Conservation (phyloP, 2,888 invertebrate species). For the Itoplectis maculator region DNA sequence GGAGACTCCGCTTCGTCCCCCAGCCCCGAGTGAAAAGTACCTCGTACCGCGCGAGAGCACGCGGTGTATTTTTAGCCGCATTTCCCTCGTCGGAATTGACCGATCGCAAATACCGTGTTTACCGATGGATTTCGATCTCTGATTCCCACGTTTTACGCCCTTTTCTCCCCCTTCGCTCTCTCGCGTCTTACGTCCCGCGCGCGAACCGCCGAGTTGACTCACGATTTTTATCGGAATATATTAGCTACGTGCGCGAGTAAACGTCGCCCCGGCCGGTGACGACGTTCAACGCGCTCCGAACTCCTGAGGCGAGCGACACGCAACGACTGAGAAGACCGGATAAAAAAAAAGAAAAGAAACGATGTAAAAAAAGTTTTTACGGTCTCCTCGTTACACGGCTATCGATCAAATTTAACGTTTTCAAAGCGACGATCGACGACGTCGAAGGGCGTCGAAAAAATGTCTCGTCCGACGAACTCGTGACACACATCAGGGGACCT, state of each 20-base stretch:
- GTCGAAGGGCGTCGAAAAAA: constrained; percentile 1
- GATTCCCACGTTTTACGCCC: not conserved
- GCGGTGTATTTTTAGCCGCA: not conserved
- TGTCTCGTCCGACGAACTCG: not conserved
- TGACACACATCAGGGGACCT: not conserved
- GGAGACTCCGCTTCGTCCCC: not conserved
- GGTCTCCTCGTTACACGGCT: too few relatives aligned
- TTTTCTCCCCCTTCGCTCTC: not conserved
- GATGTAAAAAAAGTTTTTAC: too few relatives aligned
- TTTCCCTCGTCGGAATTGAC: constrained; percentile 15
- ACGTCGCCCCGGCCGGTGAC: not conserved
- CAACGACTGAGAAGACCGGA: too few relatives aligned
- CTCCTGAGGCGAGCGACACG: too few relatives aligned
- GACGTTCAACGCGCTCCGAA: not conserved
- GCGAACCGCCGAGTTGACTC: not conserved
- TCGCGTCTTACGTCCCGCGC: not conserved
- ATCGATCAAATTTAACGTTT: constrained; percentile 26
- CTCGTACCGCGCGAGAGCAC: not conserved
- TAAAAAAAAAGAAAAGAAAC: too few relatives aligned
- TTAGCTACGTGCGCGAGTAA: not conserved
- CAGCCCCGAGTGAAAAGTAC: not conserved
- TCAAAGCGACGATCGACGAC: constrained; percentile 7
- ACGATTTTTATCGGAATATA: constrained; percentile 3
- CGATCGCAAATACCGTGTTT: not conserved
- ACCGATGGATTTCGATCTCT: constrained; percentile 4